Evolutionary conservation across 2,113 vertebrate genomes (phyloP), one percentile per base, ranked within the genome.

Genomic region (pig (Sus scrofa)): DNA sequence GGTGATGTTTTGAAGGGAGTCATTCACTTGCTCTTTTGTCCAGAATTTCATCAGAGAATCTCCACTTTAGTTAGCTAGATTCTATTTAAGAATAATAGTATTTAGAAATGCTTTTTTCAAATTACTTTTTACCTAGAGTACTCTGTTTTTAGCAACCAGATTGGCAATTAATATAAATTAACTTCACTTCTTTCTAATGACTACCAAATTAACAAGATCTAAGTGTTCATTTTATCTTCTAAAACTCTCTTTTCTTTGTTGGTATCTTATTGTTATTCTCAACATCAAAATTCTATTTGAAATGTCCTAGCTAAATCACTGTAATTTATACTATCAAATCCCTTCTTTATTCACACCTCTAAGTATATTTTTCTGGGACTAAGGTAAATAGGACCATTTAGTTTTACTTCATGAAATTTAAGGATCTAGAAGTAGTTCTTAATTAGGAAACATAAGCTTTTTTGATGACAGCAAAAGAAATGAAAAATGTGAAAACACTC

Each of bases 161-260:
- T 44, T 97, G 91, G 16, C 56, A 97, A 93, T 70, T 65, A 88
- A n/a, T 94, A 14, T 77, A 97, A 96, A 88, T 95, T 73, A 98
- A 83, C 37, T 7, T 70, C 67, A 71, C 7, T 94, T 86, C 37
- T 83, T 95, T 96, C 75, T 86, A 82, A 56, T 52, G 9, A 95
- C 20, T n/a, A 86, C 44, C 32, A 83, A 94, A 74, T 62, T 50
- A 19, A 77, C 24, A 89, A 91, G 1, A 65, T 39, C 11, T 68
- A 71, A 78, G 68, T 37, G 32, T 3, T 81, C 30, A 7, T 77
- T 91, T 84, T 52, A 85, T 39, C 32, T 70, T 60, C 30, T 32
- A 58, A 75, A 77, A 37, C 0, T 62, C 2, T 56, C 15, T 73
- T 81, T 70, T 44, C 19, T 37, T 74, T 78, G 20, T 73, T 86